Base-by-base conservation (phyloP, 2,888 invertebrate species). In the Cerastis leucographa region DNA sequence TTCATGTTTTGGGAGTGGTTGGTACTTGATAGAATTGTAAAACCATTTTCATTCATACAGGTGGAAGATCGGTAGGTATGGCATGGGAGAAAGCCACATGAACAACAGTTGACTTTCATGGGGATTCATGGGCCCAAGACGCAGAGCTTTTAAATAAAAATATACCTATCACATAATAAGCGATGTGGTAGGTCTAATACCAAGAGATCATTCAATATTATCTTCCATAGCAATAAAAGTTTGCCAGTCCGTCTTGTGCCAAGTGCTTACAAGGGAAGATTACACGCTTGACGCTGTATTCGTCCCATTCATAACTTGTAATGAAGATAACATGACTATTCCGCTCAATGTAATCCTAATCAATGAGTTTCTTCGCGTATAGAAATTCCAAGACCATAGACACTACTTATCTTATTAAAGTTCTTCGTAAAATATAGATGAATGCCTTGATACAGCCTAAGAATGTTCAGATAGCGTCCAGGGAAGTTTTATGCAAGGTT, bases 391-490 rank as follows among this genome's bases (percentile, higher is more conserved):
- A 56, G 80, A 77, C 54, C 70, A 75, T 59, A 70, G 4, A 29
- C 64, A 59, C 72, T 71, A 69, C 56, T 78, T 71, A 78, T 82
- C 74, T 72, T 72, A 74, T 69, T 82, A 69, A 64, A 84, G 69
- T 64, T 74, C 77, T 84, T 72, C 74, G 71, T 76, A 77, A 84
- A 82, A 75, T 78, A 82, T 74, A 85, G 81, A 79, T 81, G 84
- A 81, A 78, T 78, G 74, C 85, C 25, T 75, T 74, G 85, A 83
- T 86, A 85, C 61, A 54, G 35, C 11, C 49, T 67, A 71, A 81
- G 85, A 77, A 85, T 85, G 76, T 74, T 62, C n/a, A 40, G 83
- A 86, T 86, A 80, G 71, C 64, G 75, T 78, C 74, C 65, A 78
- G 78, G 62, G 76, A 73, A 66, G 75, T 86, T 75, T 84, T 82